Conservation (phyloP, 2,888 invertebrate species). For the Epirrita christyi region DNA sequence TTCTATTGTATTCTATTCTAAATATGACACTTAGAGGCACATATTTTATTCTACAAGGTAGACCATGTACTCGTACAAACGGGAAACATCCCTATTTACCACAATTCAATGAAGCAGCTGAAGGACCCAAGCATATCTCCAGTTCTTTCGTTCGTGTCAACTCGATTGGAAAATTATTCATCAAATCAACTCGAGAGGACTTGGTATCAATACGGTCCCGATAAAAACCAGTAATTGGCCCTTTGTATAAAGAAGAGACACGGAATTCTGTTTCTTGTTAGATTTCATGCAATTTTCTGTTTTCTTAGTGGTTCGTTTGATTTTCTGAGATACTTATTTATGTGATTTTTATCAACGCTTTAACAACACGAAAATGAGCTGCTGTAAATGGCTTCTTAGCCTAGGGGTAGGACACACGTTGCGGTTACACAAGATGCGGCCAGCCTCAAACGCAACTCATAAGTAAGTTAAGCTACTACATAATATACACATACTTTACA, state of each 20-base stretch:
- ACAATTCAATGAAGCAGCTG: constrained; percentile 20
- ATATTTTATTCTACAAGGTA: background rate
- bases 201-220: constrained; percentile 43
- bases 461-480: no score
- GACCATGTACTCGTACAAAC: background rate
- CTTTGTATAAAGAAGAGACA: constrained; percentile 46
- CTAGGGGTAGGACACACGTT: no score
- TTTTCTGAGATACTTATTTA: no score
- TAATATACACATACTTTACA: no score
- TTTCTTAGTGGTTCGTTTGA: no score
- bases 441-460: no score
- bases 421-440: no score
- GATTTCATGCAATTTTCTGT: background rate
- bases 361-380: no score
- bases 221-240: constrained; percentile 68
- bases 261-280: constrained; percentile 6
- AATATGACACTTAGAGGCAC: no score
- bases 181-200: constrained; percentile 61
- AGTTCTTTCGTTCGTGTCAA: constrained; percentile 45
- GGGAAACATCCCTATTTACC: background rate
- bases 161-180: constrained; percentile 71
- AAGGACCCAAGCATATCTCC: constrained; percentile 12
- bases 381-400: no score
- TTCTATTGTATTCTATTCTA: no score
- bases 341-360: no score